These are phyloP conservation scores for Oreochromis aureus DNA, from an alignment of 2,113 vertebrate species.

Conservation along the genomic window DNA sequence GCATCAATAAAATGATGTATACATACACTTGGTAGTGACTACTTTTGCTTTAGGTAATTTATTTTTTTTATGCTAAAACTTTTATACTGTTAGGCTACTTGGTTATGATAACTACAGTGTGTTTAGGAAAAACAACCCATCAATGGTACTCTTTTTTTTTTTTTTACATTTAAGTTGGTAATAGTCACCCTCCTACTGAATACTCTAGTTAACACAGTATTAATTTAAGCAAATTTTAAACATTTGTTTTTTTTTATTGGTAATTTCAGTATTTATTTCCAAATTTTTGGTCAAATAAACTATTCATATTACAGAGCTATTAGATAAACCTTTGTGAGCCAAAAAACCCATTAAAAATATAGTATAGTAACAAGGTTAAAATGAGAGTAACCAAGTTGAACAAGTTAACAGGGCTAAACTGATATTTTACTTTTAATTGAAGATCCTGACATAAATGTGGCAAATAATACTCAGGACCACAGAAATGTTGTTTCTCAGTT, in stretches of 20 bases:
- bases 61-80: not conserved
- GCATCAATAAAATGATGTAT: not conserved
- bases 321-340: not conserved
- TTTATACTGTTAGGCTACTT: not conserved
- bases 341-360: not conserved
- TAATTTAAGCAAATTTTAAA: rapidly evolving
- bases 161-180: not conserved
- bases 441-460: not conserved
- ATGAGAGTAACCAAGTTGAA: not conserved
- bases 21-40: not conserved
- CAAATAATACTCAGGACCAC: not conserved
- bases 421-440: not conserved
- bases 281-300: rapidly evolving
- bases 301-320: not conserved
- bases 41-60: not conserved
- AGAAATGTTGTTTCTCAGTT: not conserved
- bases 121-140: not conserved
- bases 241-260: not conserved
- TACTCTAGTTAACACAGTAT: not conserved
- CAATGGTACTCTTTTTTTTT: not conserved
- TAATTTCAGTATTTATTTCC: not conserved
- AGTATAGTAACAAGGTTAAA: not conserved
- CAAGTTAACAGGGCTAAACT: not conserved
- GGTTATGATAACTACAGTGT: not conserved
- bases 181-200: not conserved